Conservation (phyloP, 2,797 vertebrate species). For the Sparus aurata region DNA sequence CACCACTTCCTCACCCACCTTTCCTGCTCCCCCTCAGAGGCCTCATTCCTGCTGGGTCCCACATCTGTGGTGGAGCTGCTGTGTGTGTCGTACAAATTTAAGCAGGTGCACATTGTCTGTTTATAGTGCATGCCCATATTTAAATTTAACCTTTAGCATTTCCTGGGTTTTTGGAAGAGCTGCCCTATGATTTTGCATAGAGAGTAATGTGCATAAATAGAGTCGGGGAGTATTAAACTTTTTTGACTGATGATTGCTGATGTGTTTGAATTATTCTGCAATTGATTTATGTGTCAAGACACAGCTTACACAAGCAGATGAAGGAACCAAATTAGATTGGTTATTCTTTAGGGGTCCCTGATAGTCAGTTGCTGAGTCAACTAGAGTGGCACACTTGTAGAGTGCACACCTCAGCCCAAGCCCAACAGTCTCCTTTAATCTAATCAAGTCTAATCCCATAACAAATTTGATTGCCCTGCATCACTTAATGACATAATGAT, state of each 20-base stretch:
- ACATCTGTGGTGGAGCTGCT: constrained; percentile 32
- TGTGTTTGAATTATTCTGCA: background rate
- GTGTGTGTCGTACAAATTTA: constrained; percentile 17
- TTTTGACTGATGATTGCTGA: background rate
- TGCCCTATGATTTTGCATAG: constrained; percentile 13
- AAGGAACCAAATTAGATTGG: background rate
- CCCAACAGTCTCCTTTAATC: too few relatives aligned
- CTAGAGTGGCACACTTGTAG: too few relatives aligned
- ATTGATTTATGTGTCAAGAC: constrained; percentile 3
- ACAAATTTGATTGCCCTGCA: too few relatives aligned
- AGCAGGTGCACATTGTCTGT: constrained; percentile 63
- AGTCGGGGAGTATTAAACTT: background rate
- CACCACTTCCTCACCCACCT: constrained; percentile 79
- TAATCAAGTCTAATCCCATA: too few relatives aligned
- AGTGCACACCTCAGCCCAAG: too few relatives aligned
- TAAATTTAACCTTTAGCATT: constrained; percentile 71
- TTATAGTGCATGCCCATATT: constrained; percentile 52
- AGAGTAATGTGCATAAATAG: constrained; percentile 9
- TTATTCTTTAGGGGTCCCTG: background rate
- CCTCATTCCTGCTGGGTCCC: constrained; percentile 56
- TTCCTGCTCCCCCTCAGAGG: constrained; percentile 68
- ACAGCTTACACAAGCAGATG: background rate
- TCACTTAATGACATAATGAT: too few relatives aligned
- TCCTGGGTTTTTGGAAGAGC: constrained; percentile 54
- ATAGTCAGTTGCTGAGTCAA: background rate